A percentile compares a stretch with the other conserved stretches of the same genome.
phyloP scores from a whole-genome alignment of 2,113 vertebrate genomes.

The Tringa solitaria region DNA sequence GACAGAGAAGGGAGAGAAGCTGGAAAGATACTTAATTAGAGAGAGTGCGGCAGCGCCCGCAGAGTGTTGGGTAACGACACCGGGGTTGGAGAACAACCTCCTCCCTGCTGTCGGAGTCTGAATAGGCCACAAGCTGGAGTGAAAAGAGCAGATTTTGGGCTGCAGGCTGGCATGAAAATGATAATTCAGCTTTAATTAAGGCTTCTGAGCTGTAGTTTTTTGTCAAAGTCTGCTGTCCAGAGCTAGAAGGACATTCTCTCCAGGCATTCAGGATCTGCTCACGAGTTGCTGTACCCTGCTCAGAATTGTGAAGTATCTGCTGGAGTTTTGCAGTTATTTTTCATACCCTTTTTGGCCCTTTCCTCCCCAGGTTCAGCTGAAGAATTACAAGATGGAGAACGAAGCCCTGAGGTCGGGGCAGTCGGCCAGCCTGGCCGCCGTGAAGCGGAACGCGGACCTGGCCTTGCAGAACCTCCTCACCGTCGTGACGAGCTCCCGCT shows the following conservation, averaged over 20 bases:
- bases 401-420: conserved; percentile 74
- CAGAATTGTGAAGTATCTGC: fast-evolving
- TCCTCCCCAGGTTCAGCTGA: conserved; percentile 73
- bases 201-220: neutral
- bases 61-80: fast-evolving
- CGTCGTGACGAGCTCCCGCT: conserved; percentile 71
- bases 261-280: neutral
- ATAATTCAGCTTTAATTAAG: neutral
- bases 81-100: fast-evolving
- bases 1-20: neutral
- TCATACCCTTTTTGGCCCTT: fast-evolving
- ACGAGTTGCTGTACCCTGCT: neutral
- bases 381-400: conserved; percentile 70
- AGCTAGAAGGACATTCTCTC: neutral
- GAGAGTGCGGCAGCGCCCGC: neutral
- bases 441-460: conserved; percentile 81
- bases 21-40: neutral
- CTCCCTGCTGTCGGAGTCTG: fast-evolving
- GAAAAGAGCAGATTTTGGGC: neutral
- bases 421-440: conserved; percentile 68
- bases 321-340: neutral
- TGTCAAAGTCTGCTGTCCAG: no score
- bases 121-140: neutral
- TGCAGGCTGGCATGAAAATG: neutral
- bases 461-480: conserved; percentile 83